phyloP scores from a whole-genome alignment of 2,113 vertebrate genomes.

The Colistium nudipinnis region DNA sequence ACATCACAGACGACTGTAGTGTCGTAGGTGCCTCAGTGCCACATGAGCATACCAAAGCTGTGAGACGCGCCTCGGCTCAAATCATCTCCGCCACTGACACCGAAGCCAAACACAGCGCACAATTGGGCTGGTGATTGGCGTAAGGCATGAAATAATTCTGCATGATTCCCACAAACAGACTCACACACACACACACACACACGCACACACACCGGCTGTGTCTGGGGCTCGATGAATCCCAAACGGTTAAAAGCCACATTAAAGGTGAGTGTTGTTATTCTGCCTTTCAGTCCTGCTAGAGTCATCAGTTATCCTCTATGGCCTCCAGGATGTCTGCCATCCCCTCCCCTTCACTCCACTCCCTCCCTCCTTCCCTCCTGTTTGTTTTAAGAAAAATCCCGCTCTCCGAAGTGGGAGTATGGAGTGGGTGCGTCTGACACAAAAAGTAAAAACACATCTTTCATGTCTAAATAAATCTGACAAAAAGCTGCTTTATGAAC shows the following conservation, averaged over 20 bases:
- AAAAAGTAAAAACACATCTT: slow-evolving; percentile 80
- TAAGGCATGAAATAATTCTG: slow-evolving; percentile 29
- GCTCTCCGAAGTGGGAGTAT: slow-evolving; percentile 53
- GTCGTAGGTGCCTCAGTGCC: slow-evolving; percentile 34
- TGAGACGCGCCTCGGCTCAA: slow-evolving; percentile 14
- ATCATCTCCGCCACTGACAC: slow-evolving; percentile 20
- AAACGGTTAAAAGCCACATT: slow-evolving; percentile 67
- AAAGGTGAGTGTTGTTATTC: slow-evolving; percentile 79
- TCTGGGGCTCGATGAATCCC: slow-evolving; percentile 57
- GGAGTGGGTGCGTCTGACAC: slow-evolving; percentile 67
- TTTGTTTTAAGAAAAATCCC: slow-evolving; percentile 80
- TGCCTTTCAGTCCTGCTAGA: slow-evolving; percentile 79
- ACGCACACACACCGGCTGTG: slow-evolving; percentile 17
- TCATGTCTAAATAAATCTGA: slow-evolving; percentile 84
- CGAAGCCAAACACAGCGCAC: slow-evolving; percentile 42
- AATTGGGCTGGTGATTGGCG: slow-evolving; percentile 42
- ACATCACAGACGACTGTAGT: slow-evolving; percentile 49
- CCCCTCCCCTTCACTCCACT: slow-evolving; percentile 69
- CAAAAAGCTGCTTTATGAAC: slow-evolving; percentile 81
- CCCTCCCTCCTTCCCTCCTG: slow-evolving; percentile 49
- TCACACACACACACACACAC: slow-evolving; percentile 5
- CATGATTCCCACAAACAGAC: slow-evolving; percentile 39
- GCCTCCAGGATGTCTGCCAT: slow-evolving; percentile 80
- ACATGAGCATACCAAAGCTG: slow-evolving; percentile 33
- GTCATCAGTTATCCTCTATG: slow-evolving; percentile 83